Evolutionary conservation across 2,888 invertebrate genomes (phyloP).

Genomic region (Protonemura montana): DNA sequence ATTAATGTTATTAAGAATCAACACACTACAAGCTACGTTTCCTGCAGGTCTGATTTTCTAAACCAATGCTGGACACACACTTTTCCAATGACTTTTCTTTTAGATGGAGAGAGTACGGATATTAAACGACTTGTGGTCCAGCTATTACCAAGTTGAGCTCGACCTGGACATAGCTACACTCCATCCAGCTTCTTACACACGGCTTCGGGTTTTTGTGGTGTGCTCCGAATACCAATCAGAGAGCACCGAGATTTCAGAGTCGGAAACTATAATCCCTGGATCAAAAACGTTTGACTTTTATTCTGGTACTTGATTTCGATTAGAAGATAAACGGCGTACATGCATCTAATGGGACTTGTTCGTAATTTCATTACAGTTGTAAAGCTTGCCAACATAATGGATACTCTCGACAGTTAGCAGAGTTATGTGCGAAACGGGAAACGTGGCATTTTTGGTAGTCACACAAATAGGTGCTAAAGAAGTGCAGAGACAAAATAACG

Average conservation of each 20-base stretch:
- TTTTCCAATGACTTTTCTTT: not conserved
- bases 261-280: slow-evolving; percentile 24
- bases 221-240: slow-evolving; percentile 39
- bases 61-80: not conserved
- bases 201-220: slow-evolving; percentile 30
- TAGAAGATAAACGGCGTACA: not conserved
- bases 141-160: not conserved
- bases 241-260: slow-evolving; percentile 31
- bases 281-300: slow-evolving; percentile 24
- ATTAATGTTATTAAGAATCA: no score
- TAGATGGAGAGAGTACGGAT: not conserved
- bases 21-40: no score
- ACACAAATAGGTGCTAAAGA: no score
- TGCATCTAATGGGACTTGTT: not conserved
- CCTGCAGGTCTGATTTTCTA: no score
- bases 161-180: not conserved
- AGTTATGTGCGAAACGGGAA: no score
- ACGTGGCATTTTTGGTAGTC: no score
- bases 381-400: not conserved
- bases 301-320: not conserved
- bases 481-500: no score
- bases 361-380: not conserved
- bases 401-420: not conserved
- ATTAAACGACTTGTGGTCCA: not conserved
- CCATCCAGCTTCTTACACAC: slow-evolving; percentile 28